Base-by-base conservation (phyloP, 2,888 invertebrate genomes). In the Pammene fasciana region DNA sequence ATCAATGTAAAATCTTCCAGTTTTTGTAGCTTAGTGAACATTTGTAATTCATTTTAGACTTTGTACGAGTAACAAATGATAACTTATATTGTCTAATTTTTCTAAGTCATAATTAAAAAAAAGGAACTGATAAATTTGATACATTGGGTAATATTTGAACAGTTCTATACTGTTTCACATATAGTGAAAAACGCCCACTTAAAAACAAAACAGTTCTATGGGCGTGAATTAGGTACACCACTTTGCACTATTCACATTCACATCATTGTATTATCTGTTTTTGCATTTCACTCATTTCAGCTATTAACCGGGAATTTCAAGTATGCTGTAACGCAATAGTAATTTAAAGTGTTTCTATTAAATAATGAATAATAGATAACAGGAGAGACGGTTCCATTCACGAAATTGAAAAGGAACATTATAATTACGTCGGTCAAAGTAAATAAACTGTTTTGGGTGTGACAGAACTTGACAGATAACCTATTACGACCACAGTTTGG, bases 381-480 rank as follows among this genome's bases (percentile, higher is more conserved):
- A 55, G 60, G 16, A 48, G 16, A 26, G 48, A 38, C 11, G 38
- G 16, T 26, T 18, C 18, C 10, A 57, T 34, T 5, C 52, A 18
- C 18, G 36, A 50, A 34, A 50, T 6, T 16, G 18, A 36, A 7
- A 43, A 18, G 36, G 11, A 64, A 8, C 11, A 59, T 65, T 38
- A 52, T 41, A 57, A 57, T 48, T 46, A 50, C 43, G 11, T 43
- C 3, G 52, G n/a, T 36, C 14, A 59, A 65, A 46, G 60, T 54
- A 70, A 70, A 65, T 60, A 70, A 36, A 65, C 65, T 55, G 62
- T 73, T 72, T 67, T 68, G 72, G 68, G 70, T 65, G 65, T 71
- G 61, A 66, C 66, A 68, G 71, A 45, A 59, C 70, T 76, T 82
- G 83, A 82, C 83, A 82, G 75, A 80, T 83, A 83, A 83, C 83